Evolutionary conservation across 2,888 invertebrate species (phyloP).

Genomic region (Lydus trimaculatus): DNA sequence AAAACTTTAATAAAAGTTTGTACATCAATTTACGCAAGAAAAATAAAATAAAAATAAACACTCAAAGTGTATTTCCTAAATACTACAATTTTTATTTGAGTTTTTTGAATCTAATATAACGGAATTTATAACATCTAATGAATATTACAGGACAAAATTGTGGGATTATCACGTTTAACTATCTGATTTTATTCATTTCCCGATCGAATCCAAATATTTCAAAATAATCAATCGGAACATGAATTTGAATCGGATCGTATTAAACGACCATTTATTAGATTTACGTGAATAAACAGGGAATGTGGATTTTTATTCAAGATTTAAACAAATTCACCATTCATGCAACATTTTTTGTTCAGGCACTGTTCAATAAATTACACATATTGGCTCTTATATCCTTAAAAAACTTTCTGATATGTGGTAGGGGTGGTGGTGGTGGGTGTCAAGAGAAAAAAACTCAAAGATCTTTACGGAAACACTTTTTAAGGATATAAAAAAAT

Average conservation of each 20-base stretch:
- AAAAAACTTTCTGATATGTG: slow-evolving; percentile 27
- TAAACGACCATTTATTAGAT: neutral
- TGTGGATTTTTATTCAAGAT: neutral
- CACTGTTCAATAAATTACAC: slow-evolving; percentile 29
- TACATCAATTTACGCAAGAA: neutral
- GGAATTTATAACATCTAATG: neutral
- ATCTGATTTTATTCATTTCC: too few relatives aligned
- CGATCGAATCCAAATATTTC: neutral
- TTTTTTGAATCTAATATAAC: neutral
- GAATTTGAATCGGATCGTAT: neutral
- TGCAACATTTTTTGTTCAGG: slow-evolving; percentile 23
- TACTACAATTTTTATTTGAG: too few relatives aligned
- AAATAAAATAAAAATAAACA: neutral
- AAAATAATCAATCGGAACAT: neutral
- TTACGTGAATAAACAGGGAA: neutral
- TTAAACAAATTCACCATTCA: slow-evolving; percentile 18
- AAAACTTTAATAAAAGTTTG: neutral
- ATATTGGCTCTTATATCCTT: slow-evolving; percentile 20
- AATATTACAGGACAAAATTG: neutral
- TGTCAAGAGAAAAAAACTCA: neutral
- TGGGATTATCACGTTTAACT: too few relatives aligned
- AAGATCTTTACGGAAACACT: neutral
- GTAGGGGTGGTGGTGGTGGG: neutral
- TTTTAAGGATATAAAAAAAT: slow-evolving; percentile 24
- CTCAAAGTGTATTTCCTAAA: too few relatives aligned